Evolutionary conservation across 2,888 invertebrate species (phyloP).

Genomic region (Drosophila barbarae): DNA sequence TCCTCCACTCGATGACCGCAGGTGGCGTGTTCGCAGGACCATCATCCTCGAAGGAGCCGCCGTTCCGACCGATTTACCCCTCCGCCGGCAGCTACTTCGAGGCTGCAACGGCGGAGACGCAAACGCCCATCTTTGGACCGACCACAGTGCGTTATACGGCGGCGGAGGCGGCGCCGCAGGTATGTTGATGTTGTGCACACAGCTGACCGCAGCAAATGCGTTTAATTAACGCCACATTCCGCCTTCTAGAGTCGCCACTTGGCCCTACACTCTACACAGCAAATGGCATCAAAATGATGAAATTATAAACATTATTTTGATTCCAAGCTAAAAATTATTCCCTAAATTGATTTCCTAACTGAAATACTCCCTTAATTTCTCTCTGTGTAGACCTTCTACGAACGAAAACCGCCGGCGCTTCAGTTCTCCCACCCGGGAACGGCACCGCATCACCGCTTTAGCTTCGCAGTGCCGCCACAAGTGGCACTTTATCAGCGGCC

Average conservation of each 20-base stretch:
- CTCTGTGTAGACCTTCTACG: conserved; percentile 53
- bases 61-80: conserved; percentile 67
- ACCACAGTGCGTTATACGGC: conserved; percentile 70
- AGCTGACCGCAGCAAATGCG: conserved; percentile 18
- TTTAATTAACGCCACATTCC: conserved; percentile 41
- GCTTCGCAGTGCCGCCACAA: conserved; percentile 59
- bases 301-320: background rate
- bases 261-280: background rate
- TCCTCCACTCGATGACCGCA: background rate
- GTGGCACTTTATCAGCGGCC: conserved; percentile 59
- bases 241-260: no score
- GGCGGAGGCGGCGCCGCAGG: conserved; percentile 70
- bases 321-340: background rate
- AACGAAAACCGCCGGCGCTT: conserved; percentile 17
- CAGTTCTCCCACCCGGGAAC: conserved; percentile 22
- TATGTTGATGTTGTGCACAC: conserved; percentile 35
- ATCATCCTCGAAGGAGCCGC: conserved; percentile 56
- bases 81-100: conserved; percentile 53
- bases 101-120: conserved; percentile 29
- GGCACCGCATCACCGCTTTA: conserved; percentile 51
- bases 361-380: background rate
- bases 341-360: background rate
- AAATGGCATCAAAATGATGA: background rate
- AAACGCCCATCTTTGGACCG: conserved; percentile 54
- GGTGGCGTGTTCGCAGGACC: conserved; percentile 42